phyloP scores from a whole-genome alignment of 1,140 invertebrate genomes.

The Pinna nobilis region DNA sequence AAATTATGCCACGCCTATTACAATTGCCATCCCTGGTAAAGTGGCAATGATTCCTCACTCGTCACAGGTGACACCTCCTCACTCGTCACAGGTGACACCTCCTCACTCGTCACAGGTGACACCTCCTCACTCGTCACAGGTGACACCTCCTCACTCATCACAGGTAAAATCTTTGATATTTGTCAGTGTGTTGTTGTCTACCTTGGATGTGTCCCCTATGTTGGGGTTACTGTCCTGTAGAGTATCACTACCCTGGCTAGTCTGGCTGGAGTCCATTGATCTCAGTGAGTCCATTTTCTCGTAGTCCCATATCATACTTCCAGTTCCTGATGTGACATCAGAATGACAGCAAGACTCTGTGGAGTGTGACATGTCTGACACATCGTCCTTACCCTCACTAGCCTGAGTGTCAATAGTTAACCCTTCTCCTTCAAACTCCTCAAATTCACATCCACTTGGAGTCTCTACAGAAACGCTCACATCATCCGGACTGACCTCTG shows the following conservation, averaged over 20 bases:
- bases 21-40: no score
- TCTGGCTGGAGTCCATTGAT: conserved; percentile 44
- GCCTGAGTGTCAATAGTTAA: background rate
- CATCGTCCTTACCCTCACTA: conserved; percentile 23
- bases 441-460: conserved; percentile 18
- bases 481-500: conserved; percentile 4
- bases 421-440: conserved; percentile 32
- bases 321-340: conserved; percentile 19
- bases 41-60: no score
- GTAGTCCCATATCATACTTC: conserved; percentile 39
- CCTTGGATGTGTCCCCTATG: background rate
- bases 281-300: conserved; percentile 42
- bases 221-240: conserved; percentile 21
- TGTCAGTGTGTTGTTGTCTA: conserved; percentile 15
- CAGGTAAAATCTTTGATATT: conserved; percentile 18
- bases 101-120: no score
- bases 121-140: no score
- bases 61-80: no score
- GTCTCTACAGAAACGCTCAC: conserved; percentile 14
- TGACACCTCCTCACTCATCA: no score
- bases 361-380: conserved; percentile 40
- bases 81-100: no score
- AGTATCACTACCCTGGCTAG: conserved; percentile 38
- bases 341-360: conserved; percentile 34
- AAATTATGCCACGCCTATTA: no score